phyloP scores from a whole-genome alignment of 2,113 vertebrate genomes.

The Reinhardtius hippoglossoides region DNA sequence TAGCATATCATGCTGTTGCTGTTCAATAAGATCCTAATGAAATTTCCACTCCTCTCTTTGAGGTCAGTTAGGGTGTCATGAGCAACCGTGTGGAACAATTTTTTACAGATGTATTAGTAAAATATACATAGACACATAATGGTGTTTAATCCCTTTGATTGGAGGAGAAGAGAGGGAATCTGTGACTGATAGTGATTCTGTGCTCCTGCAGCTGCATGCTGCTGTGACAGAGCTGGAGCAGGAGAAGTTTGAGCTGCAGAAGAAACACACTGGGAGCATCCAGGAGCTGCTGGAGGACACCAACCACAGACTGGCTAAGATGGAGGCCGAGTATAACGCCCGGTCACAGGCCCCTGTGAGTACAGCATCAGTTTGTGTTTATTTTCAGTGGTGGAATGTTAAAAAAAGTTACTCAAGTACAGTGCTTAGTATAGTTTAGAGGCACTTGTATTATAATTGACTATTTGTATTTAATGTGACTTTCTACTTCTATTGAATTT shows the following conservation, averaged over 20 bases:
- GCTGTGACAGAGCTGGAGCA: constrained; percentile 90
- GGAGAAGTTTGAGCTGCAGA: constrained; percentile 91
- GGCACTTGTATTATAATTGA: no score
- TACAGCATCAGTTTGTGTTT: constrained; percentile 11
- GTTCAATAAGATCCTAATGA: constrained; percentile 44
- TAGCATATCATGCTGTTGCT: constrained; percentile 21
- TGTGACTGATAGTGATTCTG: constrained; percentile 30
- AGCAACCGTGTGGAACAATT: constrained; percentile 12
- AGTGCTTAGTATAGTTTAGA: no score
- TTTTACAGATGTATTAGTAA: constrained; percentile 20
- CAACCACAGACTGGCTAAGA: constrained; percentile 86
- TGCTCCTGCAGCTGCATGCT: constrained; percentile 84
- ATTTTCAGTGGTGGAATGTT: no score
- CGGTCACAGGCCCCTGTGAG: constrained; percentile 88
- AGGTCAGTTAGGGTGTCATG: constrained; percentile 31
- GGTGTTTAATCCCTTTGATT: constrained; percentile 20
- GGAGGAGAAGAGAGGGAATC: not conserved
- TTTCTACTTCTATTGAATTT: no score
- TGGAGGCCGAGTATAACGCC: constrained; percentile 88
- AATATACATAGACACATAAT: not conserved
- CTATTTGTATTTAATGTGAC: no score
- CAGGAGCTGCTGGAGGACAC: constrained; percentile 92
- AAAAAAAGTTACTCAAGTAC: no score
- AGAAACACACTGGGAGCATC: constrained; percentile 90
- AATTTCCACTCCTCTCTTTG: constrained; percentile 33